phyloP scores from a whole-genome alignment of 1,140 invertebrate species.

The Acromyrmex echinatior region DNA sequence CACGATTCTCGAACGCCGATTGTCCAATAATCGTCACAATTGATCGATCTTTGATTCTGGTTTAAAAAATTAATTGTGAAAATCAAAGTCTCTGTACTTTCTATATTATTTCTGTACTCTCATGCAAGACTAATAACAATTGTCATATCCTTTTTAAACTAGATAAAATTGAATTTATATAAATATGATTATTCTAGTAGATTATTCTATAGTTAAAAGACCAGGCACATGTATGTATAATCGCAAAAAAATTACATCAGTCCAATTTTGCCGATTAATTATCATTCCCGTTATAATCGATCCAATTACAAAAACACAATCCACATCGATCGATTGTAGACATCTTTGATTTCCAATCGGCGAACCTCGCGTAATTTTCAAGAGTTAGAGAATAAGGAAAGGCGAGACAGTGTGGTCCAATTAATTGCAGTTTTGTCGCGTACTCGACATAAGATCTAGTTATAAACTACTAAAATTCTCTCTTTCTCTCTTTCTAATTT shows the following conservation, averaged over 20 bases:
- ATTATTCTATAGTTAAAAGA: not conserved
- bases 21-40: conserved; percentile 61
- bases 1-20: conserved; percentile 65
- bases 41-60: conserved; percentile 16
- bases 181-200: not conserved
- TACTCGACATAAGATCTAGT: conserved; percentile 66
- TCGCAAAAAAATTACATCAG: not conserved
- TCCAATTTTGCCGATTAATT: conserved; percentile 10
- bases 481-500: conserved; percentile 60
- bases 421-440: conserved; percentile 74
- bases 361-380: conserved; percentile 49
- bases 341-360: conserved; percentile 52
- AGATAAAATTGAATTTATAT: conserved; percentile 20
- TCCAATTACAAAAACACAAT: conserved; percentile 7
- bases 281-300: not conserved
- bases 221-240: not conserved
- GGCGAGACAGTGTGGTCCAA: conserved; percentile 76
- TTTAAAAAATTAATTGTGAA: not conserved
- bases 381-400: conserved; percentile 75
- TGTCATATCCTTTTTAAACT: too few relatives aligned
- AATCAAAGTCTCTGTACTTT: not conserved
- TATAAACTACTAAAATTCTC: conserved; percentile 67
- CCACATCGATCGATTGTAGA: conserved; percentile 46
- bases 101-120: not conserved
- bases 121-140: not conserved